Conservation (phyloP, 2,113 vertebrate genomes). For the Formicarius rufipectus region DNA sequence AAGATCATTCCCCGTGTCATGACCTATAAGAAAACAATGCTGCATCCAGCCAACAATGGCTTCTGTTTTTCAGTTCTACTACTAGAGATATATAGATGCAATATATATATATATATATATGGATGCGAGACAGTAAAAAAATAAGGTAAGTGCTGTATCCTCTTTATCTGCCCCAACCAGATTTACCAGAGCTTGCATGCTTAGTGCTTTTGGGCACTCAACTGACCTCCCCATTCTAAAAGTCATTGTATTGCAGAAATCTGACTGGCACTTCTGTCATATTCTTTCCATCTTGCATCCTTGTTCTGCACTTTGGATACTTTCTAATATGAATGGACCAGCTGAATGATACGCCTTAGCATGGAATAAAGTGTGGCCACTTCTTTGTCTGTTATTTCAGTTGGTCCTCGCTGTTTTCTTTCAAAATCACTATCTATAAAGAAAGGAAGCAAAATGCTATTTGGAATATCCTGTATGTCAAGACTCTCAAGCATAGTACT, state of each 20-base stretch:
- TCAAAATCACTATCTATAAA: neutral
- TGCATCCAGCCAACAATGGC: neutral
- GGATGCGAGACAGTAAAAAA: neutral
- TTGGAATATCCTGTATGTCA: neutral
- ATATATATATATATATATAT: neutral
- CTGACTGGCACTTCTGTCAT: neutral
- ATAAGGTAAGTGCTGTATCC: neutral
- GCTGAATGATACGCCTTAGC: neutral
- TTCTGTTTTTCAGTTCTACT: neutral
- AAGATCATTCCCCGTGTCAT: accelerated
- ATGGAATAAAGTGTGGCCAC: accelerated
- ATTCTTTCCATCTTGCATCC: neutral
- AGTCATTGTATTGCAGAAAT: neutral
- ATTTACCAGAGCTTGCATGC: neutral
- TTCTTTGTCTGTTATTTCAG: neutral
- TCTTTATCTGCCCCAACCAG: neutral
- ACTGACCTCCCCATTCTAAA: neutral
- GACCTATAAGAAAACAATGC: neutral
- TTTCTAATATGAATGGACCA: neutral
- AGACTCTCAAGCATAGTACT: neutral
- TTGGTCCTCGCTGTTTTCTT: neutral
- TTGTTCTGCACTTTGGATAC: neutral
- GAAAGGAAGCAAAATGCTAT: neutral
- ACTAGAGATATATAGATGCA: no score
- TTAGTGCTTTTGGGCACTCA: neutral